These are phyloP conservation scores for Melipona beecheii DNA, from an alignment of 2,888 invertebrate species.

Conservation along the genomic window DNA sequence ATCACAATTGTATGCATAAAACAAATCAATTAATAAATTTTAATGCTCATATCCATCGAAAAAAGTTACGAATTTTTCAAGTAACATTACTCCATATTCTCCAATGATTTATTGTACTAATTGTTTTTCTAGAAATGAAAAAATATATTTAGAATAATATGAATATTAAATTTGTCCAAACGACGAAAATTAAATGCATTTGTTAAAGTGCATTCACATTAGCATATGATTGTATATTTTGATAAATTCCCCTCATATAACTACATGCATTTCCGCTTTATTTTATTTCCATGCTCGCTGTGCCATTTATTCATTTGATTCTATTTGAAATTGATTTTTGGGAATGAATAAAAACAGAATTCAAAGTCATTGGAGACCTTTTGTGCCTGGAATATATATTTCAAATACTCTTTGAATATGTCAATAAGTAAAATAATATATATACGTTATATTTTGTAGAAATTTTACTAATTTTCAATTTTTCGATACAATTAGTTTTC, in stretches of 20 bases:
- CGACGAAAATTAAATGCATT: neutral
- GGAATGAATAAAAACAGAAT: conserved; percentile 10
- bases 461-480: too few species aligned
- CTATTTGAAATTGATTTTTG: conserved; percentile 6
- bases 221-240: conserved; percentile 17
- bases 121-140: neutral
- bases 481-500: too few species aligned
- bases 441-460: neutral
- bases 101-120: too few species aligned
- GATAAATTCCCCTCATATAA: neutral
- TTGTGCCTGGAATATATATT: neutral
- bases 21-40: too few species aligned
- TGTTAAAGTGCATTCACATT: conserved; percentile 3
- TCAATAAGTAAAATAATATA: neutral
- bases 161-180: conserved; percentile 4
- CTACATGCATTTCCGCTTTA: neutral
- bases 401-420: neutral
- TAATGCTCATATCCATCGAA: too few species aligned
- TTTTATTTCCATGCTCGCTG: conserved; percentile 14
- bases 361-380: neutral
- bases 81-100: neutral
- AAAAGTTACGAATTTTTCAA: too few species aligned
- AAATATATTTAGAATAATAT: neutral
- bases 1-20: too few species aligned
- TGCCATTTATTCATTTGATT: neutral